These are phyloP conservation scores for Daubentonia madagascariensis DNA, from an alignment of 2,113 vertebrate species.

Conservation along the genomic window DNA sequence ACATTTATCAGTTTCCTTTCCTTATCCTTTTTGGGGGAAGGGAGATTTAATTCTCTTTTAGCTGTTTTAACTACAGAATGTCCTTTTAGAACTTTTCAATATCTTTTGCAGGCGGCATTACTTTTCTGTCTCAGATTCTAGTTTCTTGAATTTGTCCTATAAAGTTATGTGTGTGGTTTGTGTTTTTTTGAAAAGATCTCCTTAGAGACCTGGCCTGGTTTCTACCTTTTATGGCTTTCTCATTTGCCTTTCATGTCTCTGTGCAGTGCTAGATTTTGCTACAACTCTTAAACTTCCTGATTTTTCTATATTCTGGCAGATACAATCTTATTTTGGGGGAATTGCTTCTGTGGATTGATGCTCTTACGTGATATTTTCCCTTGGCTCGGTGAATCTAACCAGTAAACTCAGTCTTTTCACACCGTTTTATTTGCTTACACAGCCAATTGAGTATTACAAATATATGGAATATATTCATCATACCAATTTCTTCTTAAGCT, in stretches of 20 bases:
- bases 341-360: slow-evolving; percentile 64
- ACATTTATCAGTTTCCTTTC: neutral
- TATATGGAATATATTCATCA: slow-evolving; percentile 65
- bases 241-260: slow-evolving; percentile 65
- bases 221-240: slow-evolving; percentile 56
- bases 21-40: neutral
- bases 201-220: slow-evolving; percentile 58
- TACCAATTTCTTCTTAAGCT: slow-evolving; percentile 39
- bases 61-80: neutral
- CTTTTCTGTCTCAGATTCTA: slow-evolving; percentile 12
- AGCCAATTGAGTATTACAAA: slow-evolving; percentile 55
- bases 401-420: slow-evolving; percentile 39
- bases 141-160: slow-evolving; percentile 47
- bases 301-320: slow-evolving; percentile 53
- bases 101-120: slow-evolving; percentile 10
- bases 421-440: slow-evolving; percentile 55
- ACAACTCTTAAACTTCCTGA: slow-evolving; percentile 12
- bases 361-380: slow-evolving; percentile 39
- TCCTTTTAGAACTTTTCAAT: slow-evolving; percentile 5
- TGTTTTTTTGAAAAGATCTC: slow-evolving; percentile 22
- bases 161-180: slow-evolving; percentile 26
- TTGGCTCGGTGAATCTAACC: slow-evolving; percentile 31
- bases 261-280: slow-evolving; percentile 39
- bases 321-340: slow-evolving; percentile 46
- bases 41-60: neutral